Base-by-base conservation (phyloP, 2,797 vertebrate genomes). In the Aselliscus stoliczkanus region DNA sequence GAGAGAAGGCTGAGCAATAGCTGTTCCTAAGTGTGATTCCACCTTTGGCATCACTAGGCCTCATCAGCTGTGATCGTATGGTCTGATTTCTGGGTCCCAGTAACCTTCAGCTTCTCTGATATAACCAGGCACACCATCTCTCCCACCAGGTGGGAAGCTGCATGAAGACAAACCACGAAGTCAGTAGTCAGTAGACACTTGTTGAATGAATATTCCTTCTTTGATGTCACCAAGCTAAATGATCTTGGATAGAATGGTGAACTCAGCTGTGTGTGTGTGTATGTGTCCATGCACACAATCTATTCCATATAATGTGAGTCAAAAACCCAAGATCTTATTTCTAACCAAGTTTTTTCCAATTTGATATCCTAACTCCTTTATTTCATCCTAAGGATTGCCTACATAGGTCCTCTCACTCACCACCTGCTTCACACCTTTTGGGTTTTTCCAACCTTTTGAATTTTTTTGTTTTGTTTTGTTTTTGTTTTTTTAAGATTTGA, bases 321-420 rank as follows among this genome's bases (percentile, higher is more conserved):
- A 58, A 92, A 58, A 80, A 60, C 39, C 39, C n/a, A 69, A 64
- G 75, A 11, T 77, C n/a, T 56, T 39, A 29, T 67, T 89, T 95
- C 39, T 94, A 23, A 25, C 25, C 21, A 31, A 20, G 5, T 52
- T 75, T 37, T 93, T 93, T 56, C 65, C 81, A 62, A 21, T 50
- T 12, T 34, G 21, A n/a, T 47, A 29, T 47, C 34, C 3, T n/a
- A 37, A 47, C 69, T 76, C 1, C 25, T 82, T 52, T n/a, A n/a
- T 72, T 39, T 6, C 15, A 14, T 39, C 42, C 25, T n/a, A 62
- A 37, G 39, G 54, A 18, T 34, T 92, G 6, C 20, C 12, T 34
- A 0, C 10, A 3, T 5, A 3, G 9, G 69, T 70, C 25, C 27
- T 7, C 18, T 47, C 29, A 52, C 14, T 69, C 7, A 23, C 17